Evolutionary conservation across 2,888 invertebrate species (phyloP).

Genomic region (Drosophila neonasuta): DNA sequence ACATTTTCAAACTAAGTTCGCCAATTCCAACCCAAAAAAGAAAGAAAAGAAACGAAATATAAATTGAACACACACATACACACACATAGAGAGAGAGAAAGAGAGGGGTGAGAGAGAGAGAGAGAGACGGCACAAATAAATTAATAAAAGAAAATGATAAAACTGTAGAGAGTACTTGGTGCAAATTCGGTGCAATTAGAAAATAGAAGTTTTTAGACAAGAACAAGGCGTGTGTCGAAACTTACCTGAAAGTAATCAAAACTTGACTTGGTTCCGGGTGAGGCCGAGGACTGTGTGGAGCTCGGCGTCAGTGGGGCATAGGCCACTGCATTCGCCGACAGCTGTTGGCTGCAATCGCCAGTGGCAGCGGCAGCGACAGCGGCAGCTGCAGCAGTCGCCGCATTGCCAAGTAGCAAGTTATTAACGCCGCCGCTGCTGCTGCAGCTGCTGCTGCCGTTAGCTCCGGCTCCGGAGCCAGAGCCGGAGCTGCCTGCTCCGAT

Average conservation of each 20-base stretch:
- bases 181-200: conserved; percentile 55
- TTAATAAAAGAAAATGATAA: conserved; percentile 48
- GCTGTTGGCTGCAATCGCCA: conserved; percentile 40
- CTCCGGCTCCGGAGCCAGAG: conserved; percentile 44
- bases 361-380: conserved; percentile 61
- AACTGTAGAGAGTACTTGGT: conserved; percentile 44
- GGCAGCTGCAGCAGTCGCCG: conserved; percentile 54
- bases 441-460: conserved; percentile 63
- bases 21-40: conserved; percentile 69
- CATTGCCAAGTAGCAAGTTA: conserved; percentile 64
- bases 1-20: conserved; percentile 82
- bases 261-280: conserved; percentile 78
- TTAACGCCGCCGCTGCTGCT: conserved; percentile 52
- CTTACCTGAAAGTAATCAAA: conserved; percentile 82
- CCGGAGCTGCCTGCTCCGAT: conserved; percentile 21
- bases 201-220: conserved; percentile 11
- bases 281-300: conserved; percentile 81
- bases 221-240: neutral
- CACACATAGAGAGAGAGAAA: conserved; percentile 12
- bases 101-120: conserved; percentile 4
- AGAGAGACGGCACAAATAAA: conserved; percentile 22
- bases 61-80: conserved; percentile 34
- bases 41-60: conserved; percentile 60
- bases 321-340: conserved; percentile 55
- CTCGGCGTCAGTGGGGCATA: conserved; percentile 81